Evolutionary conservation across 2,888 invertebrate species (phyloP), one percentile per base, ranked within the genome.

Genomic region (Ochlodes sylvanus): DNA sequence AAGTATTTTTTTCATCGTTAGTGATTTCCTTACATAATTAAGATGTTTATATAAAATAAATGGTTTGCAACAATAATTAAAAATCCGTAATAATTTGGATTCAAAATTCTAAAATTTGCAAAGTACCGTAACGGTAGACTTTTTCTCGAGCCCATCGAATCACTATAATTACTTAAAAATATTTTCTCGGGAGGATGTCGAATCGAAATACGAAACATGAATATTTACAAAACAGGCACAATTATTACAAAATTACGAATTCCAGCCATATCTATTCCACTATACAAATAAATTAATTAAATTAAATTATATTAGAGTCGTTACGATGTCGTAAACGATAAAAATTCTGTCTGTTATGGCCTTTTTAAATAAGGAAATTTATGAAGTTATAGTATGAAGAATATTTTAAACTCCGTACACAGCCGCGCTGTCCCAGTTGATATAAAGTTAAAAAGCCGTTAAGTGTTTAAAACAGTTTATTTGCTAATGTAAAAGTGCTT

Each of bases 401-500:
- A 61, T 67, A 61, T 61, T 60, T 66, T 66, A 1, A 66, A 52
- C 32, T 54, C 12, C 57, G 21, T 21, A 57, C 41, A 41, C 52
- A 52, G 42, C 52, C 15, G 34, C 70, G 69, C 72, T 74, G 75
- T 78, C 72, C 76, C 75, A 76, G 74, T 76, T 78, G 69, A 41
- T 61, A 44, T 65, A 76, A 85, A 82, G 77, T 80, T 77, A 76
- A 81, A 81, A 81, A 76, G 72, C 74, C 79, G 78, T 81, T 84
- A 78, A 72, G 81, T 79, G 78, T 80, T 80, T 77, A 70, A 73
- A 84, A 82, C 57, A 21, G 44, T 57, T 64, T 64, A 56, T 50
- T 52, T 27, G 21, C 14, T 61, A 55, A 67, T 61, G 61, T 27
- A 34, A 42, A 60, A 66, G 66, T 66, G 47, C 12, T 10, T 14